These are phyloP conservation scores for Meloidogyne chitwoodi DNA, from an alignment of 1,140 invertebrate species.

Conservation along the genomic window DNA sequence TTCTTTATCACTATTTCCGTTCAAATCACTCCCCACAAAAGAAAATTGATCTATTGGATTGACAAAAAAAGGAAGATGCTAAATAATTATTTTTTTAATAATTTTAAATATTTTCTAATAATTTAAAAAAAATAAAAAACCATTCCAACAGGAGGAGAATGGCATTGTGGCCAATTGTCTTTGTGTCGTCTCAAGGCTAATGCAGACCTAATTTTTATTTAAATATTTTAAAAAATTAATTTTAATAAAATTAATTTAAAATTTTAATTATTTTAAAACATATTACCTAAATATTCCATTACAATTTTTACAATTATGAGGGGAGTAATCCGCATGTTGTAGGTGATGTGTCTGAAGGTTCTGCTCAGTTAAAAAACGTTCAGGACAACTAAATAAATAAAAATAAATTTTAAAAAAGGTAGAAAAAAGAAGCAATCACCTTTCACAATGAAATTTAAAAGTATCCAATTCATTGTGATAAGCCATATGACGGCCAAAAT, in stretches of 20 bases:
- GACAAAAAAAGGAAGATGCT: conserved; percentile 43
- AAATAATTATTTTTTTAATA: neutral
- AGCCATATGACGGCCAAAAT: conserved; percentile 39
- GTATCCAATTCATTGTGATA: conserved; percentile 40
- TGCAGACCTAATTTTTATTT: conserved; percentile 33
- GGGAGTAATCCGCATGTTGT: conserved; percentile 41
- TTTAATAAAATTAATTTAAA: neutral
- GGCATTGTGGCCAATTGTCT: conserved; percentile 44
- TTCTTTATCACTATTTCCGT: conserved; percentile 10
- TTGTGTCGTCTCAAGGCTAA: conserved; percentile 44
- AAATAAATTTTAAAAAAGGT: neutral
- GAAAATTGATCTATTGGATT: conserved; percentile 42
- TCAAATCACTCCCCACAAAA: conserved; percentile 40
- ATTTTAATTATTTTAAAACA: no score
- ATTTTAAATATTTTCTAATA: conserved; percentile 6
- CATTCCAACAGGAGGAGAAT: conserved; percentile 43
- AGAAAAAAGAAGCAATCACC: neutral
- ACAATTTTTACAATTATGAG: conserved; percentile 39
- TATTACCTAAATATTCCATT: conserved; percentile 31
- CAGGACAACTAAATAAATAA: conserved; percentile 27
- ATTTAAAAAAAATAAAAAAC: neutral
- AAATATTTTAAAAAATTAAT: neutral
- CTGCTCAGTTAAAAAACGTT: conserved; percentile 38
- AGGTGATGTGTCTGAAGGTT: conserved; percentile 29
- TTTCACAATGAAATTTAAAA: conserved; percentile 33